phyloP scores from a whole-genome alignment of 2,888 invertebrate species.

The Hylaea fasciaria region DNA sequence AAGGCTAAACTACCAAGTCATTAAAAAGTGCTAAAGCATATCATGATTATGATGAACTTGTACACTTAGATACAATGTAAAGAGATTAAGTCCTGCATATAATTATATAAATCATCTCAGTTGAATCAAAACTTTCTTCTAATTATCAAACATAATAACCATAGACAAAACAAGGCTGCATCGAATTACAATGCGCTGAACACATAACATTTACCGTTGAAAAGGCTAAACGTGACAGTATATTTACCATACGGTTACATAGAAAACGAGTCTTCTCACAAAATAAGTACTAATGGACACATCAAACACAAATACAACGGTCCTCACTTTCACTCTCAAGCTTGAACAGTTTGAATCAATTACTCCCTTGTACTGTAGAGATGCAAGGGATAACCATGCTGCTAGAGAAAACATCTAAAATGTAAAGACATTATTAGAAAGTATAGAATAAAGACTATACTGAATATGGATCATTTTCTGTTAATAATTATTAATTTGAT shows the following conservation, averaged over 20 bases:
- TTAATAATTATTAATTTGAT: no score
- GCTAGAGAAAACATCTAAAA: no score
- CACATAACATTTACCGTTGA: slow-evolving; percentile 17
- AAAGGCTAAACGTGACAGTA: slow-evolving; percentile 33
- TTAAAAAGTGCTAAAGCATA: no score
- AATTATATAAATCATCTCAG: neutral
- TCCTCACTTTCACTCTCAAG: slow-evolving; percentile 34
- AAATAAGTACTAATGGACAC: slow-evolving; percentile 30
- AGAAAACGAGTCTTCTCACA: slow-evolving; percentile 36
- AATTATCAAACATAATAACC: slow-evolving; percentile 7
- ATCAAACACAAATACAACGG: slow-evolving; percentile 24
- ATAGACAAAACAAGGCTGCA: slow-evolving; percentile 1
- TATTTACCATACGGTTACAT: slow-evolving; percentile 35
- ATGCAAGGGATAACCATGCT: slow-evolving; percentile 1
- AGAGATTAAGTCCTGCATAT: neutral
- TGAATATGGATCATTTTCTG: no score
- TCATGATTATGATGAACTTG: no score
- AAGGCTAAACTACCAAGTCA: no score
- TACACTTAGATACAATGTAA: neutral
- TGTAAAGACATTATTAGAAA: no score
- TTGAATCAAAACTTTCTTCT: slow-evolving; percentile 6
- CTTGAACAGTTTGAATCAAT: slow-evolving; percentile 18
- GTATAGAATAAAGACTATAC: no score
- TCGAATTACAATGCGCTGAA: neutral
- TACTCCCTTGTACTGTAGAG: slow-evolving; percentile 14